Evolutionary conservation across 2,797 vertebrate genomes (phyloP).

Genomic region (Microcaecilia unicolor): DNA sequence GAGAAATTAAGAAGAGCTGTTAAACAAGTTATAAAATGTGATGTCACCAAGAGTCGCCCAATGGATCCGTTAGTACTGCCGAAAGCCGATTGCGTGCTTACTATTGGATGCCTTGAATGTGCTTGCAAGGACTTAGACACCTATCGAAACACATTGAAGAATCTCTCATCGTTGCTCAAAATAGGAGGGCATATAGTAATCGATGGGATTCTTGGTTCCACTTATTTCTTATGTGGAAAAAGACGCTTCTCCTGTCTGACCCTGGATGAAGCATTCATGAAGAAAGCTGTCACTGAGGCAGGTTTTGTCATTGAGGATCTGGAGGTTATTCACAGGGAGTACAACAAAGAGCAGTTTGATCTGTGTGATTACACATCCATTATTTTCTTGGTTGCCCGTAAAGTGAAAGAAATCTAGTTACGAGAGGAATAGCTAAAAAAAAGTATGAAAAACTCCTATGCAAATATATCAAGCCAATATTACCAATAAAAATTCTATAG

Average conservation of each 20-base stretch:
- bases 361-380: conserved; percentile 3
- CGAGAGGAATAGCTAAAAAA: too few species aligned
- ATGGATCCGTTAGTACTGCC: conserved; percentile 14
- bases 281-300: conserved; percentile 5
- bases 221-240: conserved; percentile 21
- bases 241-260: conserved; percentile 25
- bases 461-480: too few species aligned
- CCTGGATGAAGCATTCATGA: conserved; percentile 17
- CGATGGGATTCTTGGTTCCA: conserved; percentile 30
- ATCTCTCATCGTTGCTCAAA: conserved; percentile 35
- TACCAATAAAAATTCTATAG: too few species aligned
- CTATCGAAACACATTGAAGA: conserved; percentile 22
- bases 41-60: conserved; percentile 35
- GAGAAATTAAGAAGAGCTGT: conserved; percentile 25
- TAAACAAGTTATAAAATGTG: conserved; percentile 38
- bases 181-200: conserved; percentile 33
- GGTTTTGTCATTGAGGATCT: conserved; percentile 18
- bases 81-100: conserved; percentile 38
- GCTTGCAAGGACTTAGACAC: conserved; percentile 33
- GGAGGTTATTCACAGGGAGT: conserved; percentile 11
- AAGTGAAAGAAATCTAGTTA: not conserved
- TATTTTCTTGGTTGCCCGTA: conserved; percentile 11
- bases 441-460: too few species aligned
- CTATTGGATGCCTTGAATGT: conserved; percentile 35
- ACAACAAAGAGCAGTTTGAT: not conserved